Base-by-base conservation (phyloP, 2,797 vertebrate species). In the Apogon hyalosoma region DNA sequence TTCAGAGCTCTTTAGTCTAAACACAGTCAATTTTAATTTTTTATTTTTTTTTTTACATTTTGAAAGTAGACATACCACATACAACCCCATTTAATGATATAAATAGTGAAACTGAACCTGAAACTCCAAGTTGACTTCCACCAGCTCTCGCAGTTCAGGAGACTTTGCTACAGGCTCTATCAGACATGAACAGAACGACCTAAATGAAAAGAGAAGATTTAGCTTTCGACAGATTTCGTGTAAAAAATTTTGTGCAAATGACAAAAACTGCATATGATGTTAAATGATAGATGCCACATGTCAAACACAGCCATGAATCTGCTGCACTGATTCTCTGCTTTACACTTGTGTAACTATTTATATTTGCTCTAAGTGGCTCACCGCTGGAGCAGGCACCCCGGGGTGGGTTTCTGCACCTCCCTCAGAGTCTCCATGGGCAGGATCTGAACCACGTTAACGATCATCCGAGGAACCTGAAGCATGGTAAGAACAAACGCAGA, bases 401-500 rank as follows among this genome's bases (percentile, higher is more conserved):
- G 88, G 3, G 92, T 92, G 40, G 93, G 93, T 72, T 88, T 94
- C 67, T 92, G 88, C 33, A 94, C 93, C 85, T 94, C 92, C 72
- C 93, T 89, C 45, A 94, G 81, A 24, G 90, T 85, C 71, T 91
- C 74, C 93, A 95, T 94, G 60, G 90, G 90, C 28, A 93, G 72
- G 52, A 94, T 93, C 86, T 94, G 93, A 49, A 89, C 94, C 14
- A 95, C 87, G 2, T 94, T 95, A 12, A 94, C 90, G 6, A 95
- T 94, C 91, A 95, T 92, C 41, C 94, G 93, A 48, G 95, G 94
- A 77, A 95, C 91, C 95, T 95, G 80, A 59, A 75, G 58, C 45
- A 47, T 41, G 45, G 38, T 13, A 39, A 0, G 19, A n/a, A 45
- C 21, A 43, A 11, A 42, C 9, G 16, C n/a, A 7, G 13, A 80